Base-by-base conservation (phyloP, 1,140 invertebrate genomes). In the Condylostylus longicornis region DNA sequence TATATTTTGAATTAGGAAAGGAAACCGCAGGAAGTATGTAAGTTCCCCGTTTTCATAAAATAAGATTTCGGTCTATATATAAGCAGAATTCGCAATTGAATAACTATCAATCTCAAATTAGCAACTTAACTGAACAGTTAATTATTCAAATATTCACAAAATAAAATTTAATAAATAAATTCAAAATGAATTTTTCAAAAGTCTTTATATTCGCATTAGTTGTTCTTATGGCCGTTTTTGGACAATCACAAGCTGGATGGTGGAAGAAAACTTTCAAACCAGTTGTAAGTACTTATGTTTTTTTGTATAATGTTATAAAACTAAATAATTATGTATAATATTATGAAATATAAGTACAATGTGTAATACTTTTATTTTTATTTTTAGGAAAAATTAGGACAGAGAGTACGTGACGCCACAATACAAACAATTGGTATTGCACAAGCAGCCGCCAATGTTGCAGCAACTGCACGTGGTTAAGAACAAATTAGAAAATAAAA, bases 391-490 rank as follows among this genome's bases (percentile, higher is more conserved):
- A 13, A 13, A 4, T 10, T 13, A n/a, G 25, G 25, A 4, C 25
- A 27, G 14, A 10, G 25, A 4, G 14, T 13, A n/a, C 25, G 25
- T n/a, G 25, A 27, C 14, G 25, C 25, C 10, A 4, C 25, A 27
- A n/a, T 27, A 10, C 25, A 27, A 10, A 13, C 4, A 4, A 10
- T 27, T 27, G 10, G 14, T n/a, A 10, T 27, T 4, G 25, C 25
- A 3, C 25, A 27, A 27, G 3, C 3, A 5, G 25, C 25, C 4
- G 25, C 25, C 14, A 27, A 27, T 27, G 25, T 27, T 5, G 25
- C 25, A 4, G 25, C 25, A 27, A 27, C 25, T 5, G 25, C 25
- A 4, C 10, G 25, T 12, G 52, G 50, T 4, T 54, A 21, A 48
- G 4, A 5, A 8, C 10, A 8, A 30, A 6, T 30, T 6, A 30